A percentile compares a stretch with the other conserved stretches of the same genome.
These are phyloP conservation scores for Scophthalmus maximus DNA, from an alignment of 2,113 vertebrate species.

Conservation along the genomic window DNA sequence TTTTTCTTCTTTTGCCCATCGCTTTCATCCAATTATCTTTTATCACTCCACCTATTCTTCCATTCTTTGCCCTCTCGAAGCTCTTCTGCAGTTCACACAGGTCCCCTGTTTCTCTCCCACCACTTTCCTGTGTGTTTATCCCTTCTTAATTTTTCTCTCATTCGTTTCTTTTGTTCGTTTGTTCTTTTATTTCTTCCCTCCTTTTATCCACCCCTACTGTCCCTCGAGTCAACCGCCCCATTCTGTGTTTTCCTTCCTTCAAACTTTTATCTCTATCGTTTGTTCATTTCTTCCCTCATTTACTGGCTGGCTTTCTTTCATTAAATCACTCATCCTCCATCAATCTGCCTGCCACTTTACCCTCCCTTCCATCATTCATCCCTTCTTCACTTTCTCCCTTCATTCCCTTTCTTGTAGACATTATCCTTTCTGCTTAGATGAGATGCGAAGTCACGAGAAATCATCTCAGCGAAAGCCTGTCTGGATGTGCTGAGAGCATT, in stretches of 20 bases:
- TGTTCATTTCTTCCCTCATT: slow-evolving; percentile 11
- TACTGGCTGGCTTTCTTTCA: slow-evolving; percentile 4
- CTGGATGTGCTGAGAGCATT: slow-evolving; percentile 40
- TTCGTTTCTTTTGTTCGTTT: slow-evolving; percentile 7
- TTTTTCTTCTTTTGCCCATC: slow-evolving; percentile 18
- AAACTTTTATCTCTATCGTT: slow-evolving; percentile 6
- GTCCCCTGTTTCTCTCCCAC: background rate
- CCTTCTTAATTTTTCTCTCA: background rate
- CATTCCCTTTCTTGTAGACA: background rate
- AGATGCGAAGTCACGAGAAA: slow-evolving; percentile 38
- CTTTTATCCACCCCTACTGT: background rate
- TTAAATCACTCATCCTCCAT: background rate
- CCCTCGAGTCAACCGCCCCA: background rate
- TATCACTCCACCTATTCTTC: slow-evolving; percentile 21
- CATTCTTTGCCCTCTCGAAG: slow-evolving; percentile 11
- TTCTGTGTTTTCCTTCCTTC: slow-evolving; percentile 9
- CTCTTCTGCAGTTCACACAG: background rate
- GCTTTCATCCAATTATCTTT: slow-evolving; percentile 48
- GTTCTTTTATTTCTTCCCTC: slow-evolving; percentile 1
- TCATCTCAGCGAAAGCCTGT: slow-evolving; percentile 24
- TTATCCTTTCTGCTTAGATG: slow-evolving; percentile 7
- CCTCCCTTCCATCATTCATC: background rate
- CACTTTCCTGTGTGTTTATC: background rate
- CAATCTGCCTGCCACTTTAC: background rate
- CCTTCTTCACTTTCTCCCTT: background rate